These are phyloP conservation scores for Esperia sulphurella DNA, from an alignment of 2,888 invertebrate species.

Conservation along the genomic window DNA sequence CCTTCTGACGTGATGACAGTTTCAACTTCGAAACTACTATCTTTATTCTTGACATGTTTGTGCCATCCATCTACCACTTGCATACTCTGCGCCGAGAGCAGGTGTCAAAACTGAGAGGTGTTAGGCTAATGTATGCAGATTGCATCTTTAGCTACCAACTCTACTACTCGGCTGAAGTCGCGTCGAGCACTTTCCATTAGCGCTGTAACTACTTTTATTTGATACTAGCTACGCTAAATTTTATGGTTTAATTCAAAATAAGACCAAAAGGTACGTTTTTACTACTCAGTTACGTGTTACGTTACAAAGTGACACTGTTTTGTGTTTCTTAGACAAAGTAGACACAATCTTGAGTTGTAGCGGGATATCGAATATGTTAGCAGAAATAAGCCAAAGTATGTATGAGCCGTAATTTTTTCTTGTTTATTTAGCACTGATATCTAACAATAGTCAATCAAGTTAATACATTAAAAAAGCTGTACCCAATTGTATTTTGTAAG, in stretches of 20 bases:
- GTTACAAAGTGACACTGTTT: constrained; percentile 1
- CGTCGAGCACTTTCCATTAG: constrained; percentile 38
- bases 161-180: constrained; percentile 21
- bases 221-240: constrained; percentile 25
- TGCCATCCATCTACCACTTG: constrained; percentile 64
- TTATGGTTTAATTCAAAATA: constrained; percentile 18
- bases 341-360: too few relatives aligned
- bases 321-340: background rate
- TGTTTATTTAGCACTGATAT: too few relatives aligned
- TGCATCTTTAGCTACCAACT: constrained; percentile 59
- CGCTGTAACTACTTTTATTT: constrained; percentile 56
- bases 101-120: constrained; percentile 76
- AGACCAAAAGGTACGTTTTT: background rate
- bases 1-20: constrained; percentile 33
- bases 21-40: constrained; percentile 52
- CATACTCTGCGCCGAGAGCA: constrained; percentile 50
- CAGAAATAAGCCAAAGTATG: too few relatives aligned
- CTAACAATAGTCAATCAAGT: too few relatives aligned
- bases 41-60: constrained; percentile 66
- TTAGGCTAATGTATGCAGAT: constrained; percentile 78
- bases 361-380: too few relatives aligned
- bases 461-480: too few relatives aligned
- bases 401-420: too few relatives aligned
- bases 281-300: background rate
- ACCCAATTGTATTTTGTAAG: too few relatives aligned